These are phyloP conservation scores for Gryllus bimaculatus DNA, from an alignment of 1,140 invertebrate species.

Conservation along the genomic window DNA sequence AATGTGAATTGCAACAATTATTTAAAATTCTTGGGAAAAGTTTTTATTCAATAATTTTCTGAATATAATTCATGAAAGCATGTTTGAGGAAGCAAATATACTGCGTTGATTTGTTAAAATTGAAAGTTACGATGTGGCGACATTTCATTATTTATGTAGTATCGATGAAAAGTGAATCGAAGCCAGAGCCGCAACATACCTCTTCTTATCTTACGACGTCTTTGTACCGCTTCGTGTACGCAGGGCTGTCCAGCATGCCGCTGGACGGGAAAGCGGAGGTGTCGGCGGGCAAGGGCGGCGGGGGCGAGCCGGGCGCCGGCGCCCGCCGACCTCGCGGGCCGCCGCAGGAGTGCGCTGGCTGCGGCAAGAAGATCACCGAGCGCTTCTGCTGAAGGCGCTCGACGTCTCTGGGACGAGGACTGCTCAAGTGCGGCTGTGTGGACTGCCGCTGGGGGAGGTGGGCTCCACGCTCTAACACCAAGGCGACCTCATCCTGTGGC, in stretches of 20 bases:
- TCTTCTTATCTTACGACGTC: too few species aligned
- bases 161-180: too few species aligned
- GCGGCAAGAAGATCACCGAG: constrained; percentile 77
- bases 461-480: constrained; percentile 56
- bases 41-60: too few species aligned
- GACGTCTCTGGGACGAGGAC: constrained; percentile 90
- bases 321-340: neutral
- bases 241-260: constrained; percentile 11
- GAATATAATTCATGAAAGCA: too few species aligned
- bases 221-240: neutral
- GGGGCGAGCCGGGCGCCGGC: too few species aligned
- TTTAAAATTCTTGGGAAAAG: too few species aligned
- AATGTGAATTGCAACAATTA: too few species aligned
- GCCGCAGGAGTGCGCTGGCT: constrained; percentile 68
- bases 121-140: too few species aligned
- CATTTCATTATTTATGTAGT: too few species aligned
- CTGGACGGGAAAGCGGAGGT: constrained; percentile 17
- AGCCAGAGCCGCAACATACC: too few species aligned
- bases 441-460: constrained; percentile 71
- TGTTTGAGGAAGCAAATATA: too few species aligned
- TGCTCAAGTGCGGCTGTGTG: constrained; percentile 89
- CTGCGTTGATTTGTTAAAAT: too few species aligned
- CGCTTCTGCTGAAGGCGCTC: constrained; percentile 62
- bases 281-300: neutral
- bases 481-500: constrained; percentile 84